Percentiles rank a stretch among this genome's conserved stretches.
Conservation (phyloP, 1,140 invertebrate genomes). For the Tetragonula clypearis region DNA sequence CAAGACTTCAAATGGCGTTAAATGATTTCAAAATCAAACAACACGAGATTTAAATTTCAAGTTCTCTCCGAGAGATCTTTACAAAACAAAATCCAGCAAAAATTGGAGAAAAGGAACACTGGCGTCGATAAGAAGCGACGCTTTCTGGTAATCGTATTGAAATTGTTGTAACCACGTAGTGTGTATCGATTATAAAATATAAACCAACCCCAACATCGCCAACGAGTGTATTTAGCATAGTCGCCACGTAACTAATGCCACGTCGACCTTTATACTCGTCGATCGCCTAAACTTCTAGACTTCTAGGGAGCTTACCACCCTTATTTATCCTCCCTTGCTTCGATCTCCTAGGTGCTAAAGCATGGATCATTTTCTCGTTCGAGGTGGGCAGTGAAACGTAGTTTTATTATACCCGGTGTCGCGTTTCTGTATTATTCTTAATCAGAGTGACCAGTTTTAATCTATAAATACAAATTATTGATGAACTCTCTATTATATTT, state of each 20-base stretch:
- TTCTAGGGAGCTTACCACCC: conserved; percentile 42
- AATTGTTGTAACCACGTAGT: conserved; percentile 2
- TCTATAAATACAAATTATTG: too few species aligned
- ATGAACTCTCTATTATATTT: too few species aligned
- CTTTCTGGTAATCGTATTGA: background rate
- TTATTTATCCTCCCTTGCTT: conserved; percentile 22
- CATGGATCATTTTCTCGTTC: conserved; percentile 52
- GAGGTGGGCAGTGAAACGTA: background rate
- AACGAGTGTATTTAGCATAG: conserved; percentile 31
- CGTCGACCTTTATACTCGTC: conserved; percentile 21
- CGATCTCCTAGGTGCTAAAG: conserved; percentile 43
- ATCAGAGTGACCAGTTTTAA: background rate
- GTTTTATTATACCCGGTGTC: background rate
- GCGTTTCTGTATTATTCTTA: conserved; percentile 17
- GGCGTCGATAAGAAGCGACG: background rate
- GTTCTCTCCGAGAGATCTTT: background rate
- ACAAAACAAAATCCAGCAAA: background rate
- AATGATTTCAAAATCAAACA: too few species aligned
- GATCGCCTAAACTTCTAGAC: conserved; percentile 48
- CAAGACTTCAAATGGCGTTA: too few species aligned
- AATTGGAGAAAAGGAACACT: background rate
- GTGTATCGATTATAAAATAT: conserved; percentile 18
- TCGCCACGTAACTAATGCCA: conserved; percentile 44
- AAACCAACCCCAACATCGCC: background rate
- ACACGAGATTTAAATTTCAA: background rate